A percentile compares a stretch with the other conserved stretches of the same genome.
phyloP scores from a whole-genome alignment of 2,888 invertebrate genomes.

The Barypeithes pellucidus region DNA sequence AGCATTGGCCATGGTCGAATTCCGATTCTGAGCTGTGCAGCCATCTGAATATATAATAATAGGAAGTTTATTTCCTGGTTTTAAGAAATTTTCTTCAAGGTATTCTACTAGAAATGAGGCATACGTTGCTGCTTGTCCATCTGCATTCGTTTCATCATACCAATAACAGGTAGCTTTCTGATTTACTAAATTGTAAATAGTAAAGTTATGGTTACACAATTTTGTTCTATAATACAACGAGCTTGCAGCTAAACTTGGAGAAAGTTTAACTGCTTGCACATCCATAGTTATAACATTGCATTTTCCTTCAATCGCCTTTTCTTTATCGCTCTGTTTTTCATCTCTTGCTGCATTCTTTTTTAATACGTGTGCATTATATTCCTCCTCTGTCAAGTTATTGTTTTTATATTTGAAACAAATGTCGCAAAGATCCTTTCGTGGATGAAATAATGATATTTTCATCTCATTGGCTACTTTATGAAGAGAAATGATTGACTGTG shows the following conservation, averaged over 20 bases:
- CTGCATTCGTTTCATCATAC: conserved; percentile 47
- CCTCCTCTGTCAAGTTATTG: conserved; percentile 9
- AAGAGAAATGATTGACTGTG: not conserved
- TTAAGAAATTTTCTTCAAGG: not conserved
- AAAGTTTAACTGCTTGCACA: conserved; percentile 22
- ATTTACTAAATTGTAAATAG: conserved; percentile 57
- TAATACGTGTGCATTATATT: conserved; percentile 9
- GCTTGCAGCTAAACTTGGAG: conserved; percentile 54
- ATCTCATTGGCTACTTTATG: conserved; percentile 5
- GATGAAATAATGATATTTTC: conserved; percentile 14
- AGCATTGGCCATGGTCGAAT: conserved; percentile 53
- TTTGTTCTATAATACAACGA: conserved; percentile 60
- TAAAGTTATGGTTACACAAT: conserved; percentile 60
- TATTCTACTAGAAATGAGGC: conserved; percentile 6
- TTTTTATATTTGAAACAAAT: conserved; percentile 28
- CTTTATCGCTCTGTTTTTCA: conserved; percentile 19
- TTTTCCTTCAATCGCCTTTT: conserved; percentile 13
- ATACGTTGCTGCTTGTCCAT: conserved; percentile 16
- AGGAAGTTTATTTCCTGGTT: conserved; percentile 32
- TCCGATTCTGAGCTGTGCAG: conserved; percentile 56
- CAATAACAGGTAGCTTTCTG: conserved; percentile 57
- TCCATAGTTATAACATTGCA: conserved; percentile 28
- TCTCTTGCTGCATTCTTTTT: conserved; percentile 12
- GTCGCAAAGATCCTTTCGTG: conserved; percentile 20
- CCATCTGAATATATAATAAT: conserved; percentile 56